Percentiles rank a stretch among this genome's conserved stretches.
Conservation (phyloP, 2,113 vertebrate genomes). For the Plecturocebus donacophilus region DNA sequence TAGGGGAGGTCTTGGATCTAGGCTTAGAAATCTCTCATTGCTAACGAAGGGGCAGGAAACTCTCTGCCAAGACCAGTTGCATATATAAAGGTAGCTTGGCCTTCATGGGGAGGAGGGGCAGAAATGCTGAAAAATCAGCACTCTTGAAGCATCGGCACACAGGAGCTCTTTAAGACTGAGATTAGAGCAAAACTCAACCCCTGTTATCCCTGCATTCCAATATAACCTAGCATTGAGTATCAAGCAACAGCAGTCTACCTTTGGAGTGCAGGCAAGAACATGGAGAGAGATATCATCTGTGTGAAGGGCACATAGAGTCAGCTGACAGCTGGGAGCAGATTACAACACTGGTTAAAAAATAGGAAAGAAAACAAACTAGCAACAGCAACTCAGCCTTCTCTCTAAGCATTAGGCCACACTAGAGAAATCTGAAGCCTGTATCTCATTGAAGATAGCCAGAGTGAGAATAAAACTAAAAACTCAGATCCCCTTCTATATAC, state of each 20-base stretch:
- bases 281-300: not conserved
- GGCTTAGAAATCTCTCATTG: no score
- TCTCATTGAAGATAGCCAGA: not conserved
- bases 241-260: not conserved
- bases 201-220: not conserved
- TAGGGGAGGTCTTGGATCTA: not conserved
- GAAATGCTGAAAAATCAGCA: not conserved
- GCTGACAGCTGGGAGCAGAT: not conserved
- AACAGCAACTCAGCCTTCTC: not conserved
- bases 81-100: no score
- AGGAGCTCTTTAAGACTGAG: not conserved
- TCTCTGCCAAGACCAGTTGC: not conserved
- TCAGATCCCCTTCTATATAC: not conserved
- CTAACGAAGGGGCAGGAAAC: no score
- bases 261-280: not conserved
- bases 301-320: not conserved
- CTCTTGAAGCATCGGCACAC: not conserved
- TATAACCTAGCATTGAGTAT: not conserved
- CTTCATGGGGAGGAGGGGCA: not conserved
- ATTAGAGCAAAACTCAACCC: not conserved
- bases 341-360: not conserved
- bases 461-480: not conserved
- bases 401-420: not conserved
- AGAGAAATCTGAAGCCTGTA: not conserved
- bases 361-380: not conserved